Evolutionary conservation across 2,113 vertebrate species (phyloP).

Genomic region (Tichodroma muraria): DNA sequence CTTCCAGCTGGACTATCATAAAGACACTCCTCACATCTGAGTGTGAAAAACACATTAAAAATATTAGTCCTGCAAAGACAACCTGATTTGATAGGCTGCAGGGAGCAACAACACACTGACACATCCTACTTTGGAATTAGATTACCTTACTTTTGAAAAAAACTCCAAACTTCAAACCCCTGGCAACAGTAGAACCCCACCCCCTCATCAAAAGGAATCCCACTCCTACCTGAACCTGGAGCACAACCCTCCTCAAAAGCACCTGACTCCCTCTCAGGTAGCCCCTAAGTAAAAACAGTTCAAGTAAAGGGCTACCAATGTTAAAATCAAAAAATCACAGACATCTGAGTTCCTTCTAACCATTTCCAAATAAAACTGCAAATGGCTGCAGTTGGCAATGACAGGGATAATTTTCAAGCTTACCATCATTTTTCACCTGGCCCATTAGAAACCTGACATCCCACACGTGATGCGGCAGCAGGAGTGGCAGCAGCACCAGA

Average conservation of each 20-base stretch:
- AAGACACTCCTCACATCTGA: background rate
- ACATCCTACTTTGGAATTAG: background rate
- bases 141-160: background rate
- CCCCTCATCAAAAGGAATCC: background rate
- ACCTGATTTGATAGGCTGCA: background rate
- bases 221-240: background rate
- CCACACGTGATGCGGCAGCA: rapidly evolving
- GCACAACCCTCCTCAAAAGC: background rate
- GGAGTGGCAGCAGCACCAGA: background rate
- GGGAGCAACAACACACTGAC: background rate
- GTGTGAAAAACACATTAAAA: background rate
- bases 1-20: background rate
- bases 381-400: background rate
- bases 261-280: background rate
- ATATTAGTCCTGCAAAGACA: background rate
- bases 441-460: background rate
- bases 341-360: background rate
- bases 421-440: background rate
- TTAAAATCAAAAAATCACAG: background rate
- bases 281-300: background rate
- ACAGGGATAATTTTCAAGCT: background rate
- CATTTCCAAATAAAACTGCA: background rate
- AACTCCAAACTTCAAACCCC: background rate
- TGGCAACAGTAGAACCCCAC: rapidly evolving
- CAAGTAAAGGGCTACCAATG: background rate